phyloP scores from a whole-genome alignment of 2,888 invertebrate genomes.

The Galerucella calmariensis region DNA sequence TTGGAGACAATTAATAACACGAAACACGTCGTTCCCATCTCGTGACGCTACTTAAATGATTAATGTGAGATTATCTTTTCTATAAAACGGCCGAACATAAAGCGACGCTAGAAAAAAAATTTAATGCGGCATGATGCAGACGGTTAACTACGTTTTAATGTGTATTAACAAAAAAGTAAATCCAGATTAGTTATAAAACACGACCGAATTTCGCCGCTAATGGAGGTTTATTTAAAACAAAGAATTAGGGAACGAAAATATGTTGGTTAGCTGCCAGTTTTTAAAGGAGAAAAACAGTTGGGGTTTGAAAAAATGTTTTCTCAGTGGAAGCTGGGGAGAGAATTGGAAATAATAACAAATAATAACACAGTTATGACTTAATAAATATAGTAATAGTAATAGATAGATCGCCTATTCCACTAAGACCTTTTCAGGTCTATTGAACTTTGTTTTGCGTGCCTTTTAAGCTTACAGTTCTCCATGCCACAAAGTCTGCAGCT shows the following conservation, averaged over 20 bases:
- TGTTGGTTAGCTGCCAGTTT: too few species aligned
- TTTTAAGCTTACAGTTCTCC: too few species aligned
- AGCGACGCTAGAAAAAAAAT: not conserved
- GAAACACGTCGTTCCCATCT: constrained; percentile 8
- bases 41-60: constrained; percentile 8
- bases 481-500: too few species aligned
- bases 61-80: constrained; percentile 9
- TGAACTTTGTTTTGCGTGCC: too few species aligned
- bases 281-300: too few species aligned
- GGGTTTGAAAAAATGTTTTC: not conserved
- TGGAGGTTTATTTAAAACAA: not conserved
- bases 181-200: not conserved
- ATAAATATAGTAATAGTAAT: too few species aligned
- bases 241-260: not conserved
- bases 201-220: not conserved
- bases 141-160: constrained; percentile 9
- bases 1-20: constrained; percentile 4
- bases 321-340: not conserved
- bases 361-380: too few species aligned
- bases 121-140: not conserved
- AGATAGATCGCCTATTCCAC: too few species aligned
- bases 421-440: too few species aligned
- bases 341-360: too few species aligned
- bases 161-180: not conserved
- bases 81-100: constrained; percentile 1